These are phyloP conservation scores for Bacillus rossius DNA, from an alignment of 1,140 invertebrate genomes.

Conservation along the genomic window DNA sequence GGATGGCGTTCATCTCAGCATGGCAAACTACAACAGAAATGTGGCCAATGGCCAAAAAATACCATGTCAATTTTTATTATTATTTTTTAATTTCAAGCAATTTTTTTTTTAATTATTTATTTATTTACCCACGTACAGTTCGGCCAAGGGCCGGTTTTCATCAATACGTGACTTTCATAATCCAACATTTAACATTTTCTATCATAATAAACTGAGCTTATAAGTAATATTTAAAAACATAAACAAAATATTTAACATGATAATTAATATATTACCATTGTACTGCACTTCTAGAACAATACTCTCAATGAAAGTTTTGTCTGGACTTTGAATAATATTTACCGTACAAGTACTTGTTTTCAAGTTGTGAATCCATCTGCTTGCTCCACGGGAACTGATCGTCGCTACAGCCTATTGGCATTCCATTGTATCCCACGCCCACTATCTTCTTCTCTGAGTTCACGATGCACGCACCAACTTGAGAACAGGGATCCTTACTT, in stretches of 20 bases:
- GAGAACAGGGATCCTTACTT: constrained; percentile 89
- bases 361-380: constrained; percentile 48
- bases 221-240: too few species aligned
- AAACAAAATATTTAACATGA: too few species aligned
- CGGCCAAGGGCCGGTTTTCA: too few species aligned
- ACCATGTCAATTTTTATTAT: too few species aligned
- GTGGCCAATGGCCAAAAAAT: neutral
- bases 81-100: too few species aligned
- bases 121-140: too few species aligned
- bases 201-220: too few species aligned
- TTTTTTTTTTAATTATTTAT: too few species aligned
- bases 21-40: constrained; percentile 76
- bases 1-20: constrained; percentile 94
- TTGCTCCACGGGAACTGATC: constrained; percentile 85
- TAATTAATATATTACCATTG: too few species aligned
- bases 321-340: constrained; percentile 15
- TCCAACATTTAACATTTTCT: too few species aligned
- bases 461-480: constrained; percentile 92
- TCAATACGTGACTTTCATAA: too few species aligned
- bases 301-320: neutral
- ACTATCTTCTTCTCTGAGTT: constrained; percentile 87
- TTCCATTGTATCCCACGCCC: constrained; percentile 93
- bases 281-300: too few species aligned
- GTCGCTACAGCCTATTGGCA: constrained; percentile 84
- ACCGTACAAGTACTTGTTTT: constrained; percentile 86